Conservation (phyloP, 2,113 vertebrate genomes). For the Petaurus breviceps region DNA sequence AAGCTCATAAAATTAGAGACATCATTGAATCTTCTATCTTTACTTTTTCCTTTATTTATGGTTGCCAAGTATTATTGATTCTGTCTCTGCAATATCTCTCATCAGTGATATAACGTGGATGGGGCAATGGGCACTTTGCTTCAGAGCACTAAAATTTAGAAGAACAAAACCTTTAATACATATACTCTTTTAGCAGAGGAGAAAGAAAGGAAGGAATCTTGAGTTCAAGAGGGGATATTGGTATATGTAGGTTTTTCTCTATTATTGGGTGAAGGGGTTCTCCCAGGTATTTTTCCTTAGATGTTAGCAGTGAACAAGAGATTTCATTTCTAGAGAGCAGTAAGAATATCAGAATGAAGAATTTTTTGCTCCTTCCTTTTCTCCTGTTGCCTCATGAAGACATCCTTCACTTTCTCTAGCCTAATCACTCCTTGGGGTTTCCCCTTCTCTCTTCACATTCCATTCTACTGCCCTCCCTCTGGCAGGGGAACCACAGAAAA, state of each 20-base stretch:
- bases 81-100: background rate
- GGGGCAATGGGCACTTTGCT: background rate
- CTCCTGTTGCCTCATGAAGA: background rate
- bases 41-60: background rate
- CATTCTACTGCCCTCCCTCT: background rate
- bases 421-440: background rate
- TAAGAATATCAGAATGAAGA: background rate
- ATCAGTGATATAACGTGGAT: background rate
- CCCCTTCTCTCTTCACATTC: background rate
- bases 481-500: background rate
- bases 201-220: background rate
- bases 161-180: background rate
- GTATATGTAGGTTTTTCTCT: background rate
- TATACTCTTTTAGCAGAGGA: background rate
- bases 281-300: background rate
- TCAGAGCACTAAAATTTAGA: background rate
- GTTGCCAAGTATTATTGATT: background rate
- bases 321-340: background rate
- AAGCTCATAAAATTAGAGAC: background rate
- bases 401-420: background rate
- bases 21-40: background rate
- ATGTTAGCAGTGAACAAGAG: background rate
- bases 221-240: background rate
- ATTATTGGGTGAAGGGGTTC: background rate
- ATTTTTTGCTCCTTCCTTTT: background rate